Base-by-base conservation (phyloP, 2,888 invertebrate genomes). In the Agonopterix arenella region DNA sequence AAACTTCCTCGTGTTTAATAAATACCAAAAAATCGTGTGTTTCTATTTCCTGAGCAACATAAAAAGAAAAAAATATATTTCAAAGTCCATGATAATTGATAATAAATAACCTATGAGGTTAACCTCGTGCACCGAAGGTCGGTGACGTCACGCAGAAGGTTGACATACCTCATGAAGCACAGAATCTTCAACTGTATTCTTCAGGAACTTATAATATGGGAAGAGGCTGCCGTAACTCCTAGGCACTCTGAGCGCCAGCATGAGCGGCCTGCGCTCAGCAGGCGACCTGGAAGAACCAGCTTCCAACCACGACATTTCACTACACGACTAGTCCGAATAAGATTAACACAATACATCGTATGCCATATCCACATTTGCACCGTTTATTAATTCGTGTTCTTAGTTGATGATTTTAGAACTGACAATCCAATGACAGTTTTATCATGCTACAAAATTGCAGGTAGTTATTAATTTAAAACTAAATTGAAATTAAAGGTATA, bases 191-290 rank as follows among this genome's bases (percentile, higher is more conserved):
- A 79, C 69, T 8, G 90, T 81, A 52, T 89, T 84, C 62, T 81
- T 91, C 59, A 92, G 81, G 66, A 92, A 92, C 62, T 90, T 90
- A 72, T 91, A 92, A 68, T 92, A 92, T 0, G 92, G 90, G 56
- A 92, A 90, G 45, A 92, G 72, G 47, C 92, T 91, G 44, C 92
- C 92, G 70, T 92, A 92, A 61, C 90, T 91, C 54, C 90, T 83
- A 1, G 91, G 91, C 3, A 89, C 73, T 53, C 77, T 71, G 37
- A 82, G 61, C 1, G 81, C 66, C 42, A 84, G 61, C 63, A 89
- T 76, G 41, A 90, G 78, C 16, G 85, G 85, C 49, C 77, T 75
- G 55, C 80, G 73, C 67, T 89, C 88, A 59, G 72, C 69, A 57
- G 69, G 56, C 55, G 76, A 60, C 56, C 74, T 61, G 54, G 80